Base-by-base conservation (phyloP, 2,797 vertebrate genomes). In the Picus viridis region DNA sequence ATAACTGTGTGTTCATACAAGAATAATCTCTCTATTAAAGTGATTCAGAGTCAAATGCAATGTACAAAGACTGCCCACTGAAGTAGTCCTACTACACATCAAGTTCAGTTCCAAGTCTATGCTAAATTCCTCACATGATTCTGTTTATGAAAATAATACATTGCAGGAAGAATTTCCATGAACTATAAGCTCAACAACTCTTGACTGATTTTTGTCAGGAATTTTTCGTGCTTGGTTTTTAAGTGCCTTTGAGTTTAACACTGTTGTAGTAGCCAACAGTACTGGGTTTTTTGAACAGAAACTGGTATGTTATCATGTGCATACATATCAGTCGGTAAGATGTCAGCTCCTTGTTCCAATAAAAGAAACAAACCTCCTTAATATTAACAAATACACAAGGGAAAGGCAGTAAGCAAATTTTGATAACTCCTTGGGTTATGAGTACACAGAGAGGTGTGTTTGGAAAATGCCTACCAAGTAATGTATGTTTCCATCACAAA, bases 281-380 rank as follows among this genome's bases (percentile, higher is more conserved):
- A n/a, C 59, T 78, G 51, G 59, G 77, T 65, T 82, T 70, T 70
- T 12, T n/a, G 27, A 39, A 64, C 16, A 63, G 47, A 83, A 83
- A 36, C 23, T 45, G 47, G 7, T 41, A 27, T 1, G 5, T 59
- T 34, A 17, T 19, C 1, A 0, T 26, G 45, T 41, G 34, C 26
- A 15, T 74, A 32, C 4, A 1, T 88, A 63, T 30, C 16, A 29
- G 0, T 67, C 70, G 20, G 34, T 51, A 89, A 88, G 29, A 19
- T 73, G 22, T 0, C 4, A 71, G 65, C 80, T 32, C 47, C 56
- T 79, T 70, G n/a, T 45, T 88, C 41, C 63, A 16, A 58, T 62
- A 22, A 69, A 61, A 58, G 41, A 74, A 63, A 41, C 14, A 0
- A 51, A 14, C 7, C 7, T 79, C 41, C 68, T 2, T 14, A 34